Evolutionary conservation across 2,797 vertebrate genomes (phyloP).

Genomic region (Falco peregrinus): DNA sequence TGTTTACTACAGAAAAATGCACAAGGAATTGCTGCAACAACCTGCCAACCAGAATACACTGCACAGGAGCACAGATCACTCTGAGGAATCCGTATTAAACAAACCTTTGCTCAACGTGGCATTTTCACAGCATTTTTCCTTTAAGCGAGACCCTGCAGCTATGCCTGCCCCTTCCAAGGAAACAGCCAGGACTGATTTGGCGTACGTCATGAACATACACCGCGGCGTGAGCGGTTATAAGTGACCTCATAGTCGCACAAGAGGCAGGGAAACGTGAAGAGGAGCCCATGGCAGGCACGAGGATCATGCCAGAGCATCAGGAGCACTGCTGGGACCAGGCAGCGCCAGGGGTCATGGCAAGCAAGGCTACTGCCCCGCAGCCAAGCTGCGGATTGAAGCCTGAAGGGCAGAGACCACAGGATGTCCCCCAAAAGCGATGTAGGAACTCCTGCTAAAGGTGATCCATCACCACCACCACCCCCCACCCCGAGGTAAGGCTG

Average conservation of each 20-base stretch:
- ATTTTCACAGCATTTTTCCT: background rate
- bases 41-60: background rate
- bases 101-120: fast-evolving
- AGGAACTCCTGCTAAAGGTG: background rate
- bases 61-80: background rate
- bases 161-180: background rate
- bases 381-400: background rate
- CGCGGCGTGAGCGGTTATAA: background rate
- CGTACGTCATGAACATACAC: background rate
- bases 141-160: fast-evolving
- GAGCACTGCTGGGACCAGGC: background rate
- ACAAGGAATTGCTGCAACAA: background rate
- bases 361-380: background rate
- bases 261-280: background rate
- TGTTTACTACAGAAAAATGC: background rate
- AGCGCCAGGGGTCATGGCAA: background rate
- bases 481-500: background rate
- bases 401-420: background rate
- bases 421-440: background rate
- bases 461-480: background rate
- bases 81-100: background rate
- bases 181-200: background rate
- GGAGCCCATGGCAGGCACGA: background rate
- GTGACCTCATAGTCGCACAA: background rate
- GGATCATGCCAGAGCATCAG: background rate